phyloP scores from a whole-genome alignment of 2,797 vertebrate species.

The Manis javanica region DNA sequence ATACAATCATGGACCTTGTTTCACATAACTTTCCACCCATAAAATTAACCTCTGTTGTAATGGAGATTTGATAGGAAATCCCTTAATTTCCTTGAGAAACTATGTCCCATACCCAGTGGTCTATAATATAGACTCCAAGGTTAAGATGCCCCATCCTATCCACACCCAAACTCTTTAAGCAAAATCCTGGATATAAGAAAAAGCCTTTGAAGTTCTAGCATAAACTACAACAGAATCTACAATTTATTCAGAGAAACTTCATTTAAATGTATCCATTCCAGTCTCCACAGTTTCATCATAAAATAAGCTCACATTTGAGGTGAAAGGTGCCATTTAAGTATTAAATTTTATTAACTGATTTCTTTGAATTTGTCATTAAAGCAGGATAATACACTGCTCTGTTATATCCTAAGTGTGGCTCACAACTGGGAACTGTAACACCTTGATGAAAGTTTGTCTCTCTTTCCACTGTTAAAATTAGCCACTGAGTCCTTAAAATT shows the following conservation, averaged over 20 bases:
- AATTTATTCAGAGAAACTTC: slow-evolving; percentile 58
- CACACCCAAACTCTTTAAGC: slow-evolving; percentile 31
- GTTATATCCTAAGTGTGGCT: slow-evolving; percentile 55
- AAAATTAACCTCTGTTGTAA: slow-evolving; percentile 56
- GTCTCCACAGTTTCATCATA: slow-evolving; percentile 70
- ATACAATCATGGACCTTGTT: slow-evolving; percentile 24
- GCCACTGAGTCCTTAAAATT: slow-evolving; percentile 58
- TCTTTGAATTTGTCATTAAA: slow-evolving; percentile 77
- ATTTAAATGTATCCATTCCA: slow-evolving; percentile 67
- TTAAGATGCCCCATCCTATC: slow-evolving; percentile 16
- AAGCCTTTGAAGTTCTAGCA: slow-evolving; percentile 64
- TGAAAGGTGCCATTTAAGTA: slow-evolving; percentile 75
- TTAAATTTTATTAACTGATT: slow-evolving; percentile 77
- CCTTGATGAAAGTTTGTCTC: slow-evolving; percentile 62
- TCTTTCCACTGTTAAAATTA: slow-evolving; percentile 57
- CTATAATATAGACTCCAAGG: background rate
- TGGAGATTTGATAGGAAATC: slow-evolving; percentile 53
- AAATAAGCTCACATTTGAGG: slow-evolving; percentile 69
- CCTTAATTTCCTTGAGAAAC: slow-evolving; percentile 69
- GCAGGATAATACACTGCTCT: slow-evolving; percentile 55
- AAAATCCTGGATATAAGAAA: slow-evolving; percentile 56
- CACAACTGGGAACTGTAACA: slow-evolving; percentile 69
- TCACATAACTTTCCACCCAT: slow-evolving; percentile 33
- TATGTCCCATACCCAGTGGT: background rate
- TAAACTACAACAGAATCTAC: slow-evolving; percentile 49